These are phyloP conservation scores for Periphyllus acericola DNA, from an alignment of 2,888 invertebrate genomes.

Conservation along the genomic window DNA sequence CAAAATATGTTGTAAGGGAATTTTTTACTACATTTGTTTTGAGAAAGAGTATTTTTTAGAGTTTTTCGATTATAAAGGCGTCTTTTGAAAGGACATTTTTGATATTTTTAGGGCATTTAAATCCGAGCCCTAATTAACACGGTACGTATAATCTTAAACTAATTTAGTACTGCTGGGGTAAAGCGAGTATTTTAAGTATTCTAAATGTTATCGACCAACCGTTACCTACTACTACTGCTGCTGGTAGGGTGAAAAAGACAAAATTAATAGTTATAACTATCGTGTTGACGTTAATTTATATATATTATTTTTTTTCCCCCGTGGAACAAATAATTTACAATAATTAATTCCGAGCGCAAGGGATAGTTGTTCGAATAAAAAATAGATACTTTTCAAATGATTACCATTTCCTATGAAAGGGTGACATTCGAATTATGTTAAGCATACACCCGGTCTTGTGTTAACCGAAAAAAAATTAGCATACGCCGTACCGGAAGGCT, in stretches of 20 bases:
- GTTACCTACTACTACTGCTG: background rate
- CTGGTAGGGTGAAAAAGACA: too few relatives aligned
- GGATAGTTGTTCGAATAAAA: slow-evolving; percentile 42
- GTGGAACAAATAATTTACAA: background rate
- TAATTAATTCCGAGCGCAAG: slow-evolving; percentile 7
- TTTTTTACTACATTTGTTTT: too few relatives aligned
- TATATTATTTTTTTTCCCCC: background rate
- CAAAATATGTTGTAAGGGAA: too few relatives aligned
- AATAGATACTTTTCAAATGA: slow-evolving; percentile 40
- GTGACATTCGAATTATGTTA: background rate
- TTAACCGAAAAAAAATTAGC: slow-evolving; percentile 30
- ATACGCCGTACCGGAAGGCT: slow-evolving; percentile 25
- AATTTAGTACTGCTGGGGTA: too few relatives aligned
- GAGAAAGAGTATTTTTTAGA: too few relatives aligned
- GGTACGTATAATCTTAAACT: too few relatives aligned
- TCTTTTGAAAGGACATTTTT: too few relatives aligned
- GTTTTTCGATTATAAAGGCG: too few relatives aligned
- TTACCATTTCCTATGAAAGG: slow-evolving; percentile 1
- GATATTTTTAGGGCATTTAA: too few relatives aligned
- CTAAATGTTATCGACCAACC: background rate
- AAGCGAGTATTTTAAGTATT: too few relatives aligned
- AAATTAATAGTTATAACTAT: background rate
- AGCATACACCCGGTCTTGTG: background rate
- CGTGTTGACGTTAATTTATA: background rate
- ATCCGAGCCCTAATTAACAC: too few relatives aligned